Evolutionary conservation across 2,797 vertebrate species (phyloP).

Genomic region (Varecia variegata): DNA sequence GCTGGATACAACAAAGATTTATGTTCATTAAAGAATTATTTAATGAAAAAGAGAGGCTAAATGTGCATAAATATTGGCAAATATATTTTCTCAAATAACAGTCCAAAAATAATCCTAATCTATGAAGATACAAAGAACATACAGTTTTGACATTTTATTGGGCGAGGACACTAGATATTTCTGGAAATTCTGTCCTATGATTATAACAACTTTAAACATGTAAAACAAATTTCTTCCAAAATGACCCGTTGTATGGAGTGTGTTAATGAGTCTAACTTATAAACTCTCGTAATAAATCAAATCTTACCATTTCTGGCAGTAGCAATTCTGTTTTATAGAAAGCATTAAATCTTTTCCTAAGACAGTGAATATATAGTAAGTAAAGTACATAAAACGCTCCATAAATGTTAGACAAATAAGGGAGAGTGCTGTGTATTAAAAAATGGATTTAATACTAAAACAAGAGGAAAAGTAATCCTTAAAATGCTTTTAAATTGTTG

Average conservation of each 20-base stretch:
- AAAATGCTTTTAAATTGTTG: conserved; percentile 3
- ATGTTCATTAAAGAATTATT: background rate
- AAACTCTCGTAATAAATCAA: conserved; percentile 44
- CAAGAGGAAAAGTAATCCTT: conserved; percentile 3
- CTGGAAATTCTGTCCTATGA: background rate
- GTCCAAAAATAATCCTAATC: background rate
- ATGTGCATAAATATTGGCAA: background rate
- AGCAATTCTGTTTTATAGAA: conserved; percentile 37
- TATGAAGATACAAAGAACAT: background rate
- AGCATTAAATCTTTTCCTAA: background rate
- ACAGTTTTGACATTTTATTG: background rate
- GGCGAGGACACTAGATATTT: background rate
- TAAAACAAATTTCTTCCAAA: conserved; percentile 31
- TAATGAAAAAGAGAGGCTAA: conserved; percentile 6
- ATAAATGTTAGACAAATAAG: background rate
- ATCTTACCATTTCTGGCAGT: background rate
- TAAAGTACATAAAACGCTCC: background rate
- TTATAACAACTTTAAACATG: conserved; percentile 33
- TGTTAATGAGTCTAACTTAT: conserved; percentile 37
- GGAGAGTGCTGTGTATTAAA: background rate
- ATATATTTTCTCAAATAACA: conserved; percentile 16
- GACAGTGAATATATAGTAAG: conserved; percentile 1
- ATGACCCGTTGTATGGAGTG: background rate
- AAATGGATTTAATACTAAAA: conserved; percentile 22
- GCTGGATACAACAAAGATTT: background rate